These are phyloP conservation scores for Hafferia zeledoni DNA, from an alignment of 2,797 vertebrate genomes.

Conservation along the genomic window DNA sequence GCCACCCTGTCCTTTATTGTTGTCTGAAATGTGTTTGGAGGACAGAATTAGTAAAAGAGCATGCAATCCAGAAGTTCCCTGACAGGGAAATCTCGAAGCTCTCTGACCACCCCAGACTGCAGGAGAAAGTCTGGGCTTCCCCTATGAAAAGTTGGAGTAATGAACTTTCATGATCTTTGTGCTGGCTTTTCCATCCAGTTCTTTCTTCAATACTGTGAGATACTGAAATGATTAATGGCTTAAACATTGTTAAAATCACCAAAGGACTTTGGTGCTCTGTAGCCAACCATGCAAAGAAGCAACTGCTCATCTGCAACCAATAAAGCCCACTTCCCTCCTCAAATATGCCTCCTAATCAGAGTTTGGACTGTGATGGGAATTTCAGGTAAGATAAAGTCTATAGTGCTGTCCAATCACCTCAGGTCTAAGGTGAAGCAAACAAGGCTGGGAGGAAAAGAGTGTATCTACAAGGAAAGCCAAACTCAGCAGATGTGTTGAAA, in stretches of 20 bases:
- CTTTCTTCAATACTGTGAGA: not conserved
- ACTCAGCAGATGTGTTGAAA: not conserved
- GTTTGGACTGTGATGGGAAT: not conserved
- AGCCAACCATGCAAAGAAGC: not conserved
- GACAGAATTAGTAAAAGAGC: not conserved
- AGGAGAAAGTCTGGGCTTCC: not conserved
- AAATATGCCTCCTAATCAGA: not conserved
- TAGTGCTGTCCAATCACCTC: not conserved
- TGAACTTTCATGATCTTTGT: not conserved
- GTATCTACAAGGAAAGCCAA: not conserved
- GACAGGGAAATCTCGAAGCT: not conserved
- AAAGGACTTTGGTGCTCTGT: not conserved
- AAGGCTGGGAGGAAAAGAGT: not conserved
- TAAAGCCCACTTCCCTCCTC: not conserved
- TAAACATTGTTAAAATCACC: not conserved
- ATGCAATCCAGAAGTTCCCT: not conserved
- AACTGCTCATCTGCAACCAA: not conserved
- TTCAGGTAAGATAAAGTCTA: not conserved
- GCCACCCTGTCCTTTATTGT: conserved; percentile 9
- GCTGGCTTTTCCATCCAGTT: not conserved
- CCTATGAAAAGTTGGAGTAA: not conserved
- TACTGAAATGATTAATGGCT: not conserved
- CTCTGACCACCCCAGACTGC: not conserved
- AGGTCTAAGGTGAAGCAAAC: not conserved
- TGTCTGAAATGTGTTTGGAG: conserved; percentile 46